Evolutionary conservation across 2,113 vertebrate species (phyloP).

Genomic region (Hipposideros armiger): DNA sequence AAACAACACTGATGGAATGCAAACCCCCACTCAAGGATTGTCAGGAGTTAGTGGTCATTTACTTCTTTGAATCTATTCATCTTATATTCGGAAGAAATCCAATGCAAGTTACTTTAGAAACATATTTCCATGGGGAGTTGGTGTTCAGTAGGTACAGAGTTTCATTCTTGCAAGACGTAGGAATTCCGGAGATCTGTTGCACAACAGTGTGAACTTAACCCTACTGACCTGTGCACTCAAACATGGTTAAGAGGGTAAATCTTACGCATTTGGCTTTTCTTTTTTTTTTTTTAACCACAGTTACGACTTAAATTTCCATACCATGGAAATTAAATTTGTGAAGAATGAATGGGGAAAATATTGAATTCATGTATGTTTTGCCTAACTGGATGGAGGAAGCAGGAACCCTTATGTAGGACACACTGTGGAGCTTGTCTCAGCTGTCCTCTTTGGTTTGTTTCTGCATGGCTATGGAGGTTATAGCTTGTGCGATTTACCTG

Average conservation of each 20-base stretch:
- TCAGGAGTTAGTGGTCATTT: not conserved
- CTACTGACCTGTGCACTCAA: not conserved
- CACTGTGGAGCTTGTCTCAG: not conserved
- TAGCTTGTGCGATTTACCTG: not conserved
- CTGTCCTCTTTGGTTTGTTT: not conserved
- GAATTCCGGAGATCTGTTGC: not conserved
- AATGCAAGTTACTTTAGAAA: slow-evolving; percentile 19
- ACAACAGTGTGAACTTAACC: not conserved
- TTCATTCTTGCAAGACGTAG: not conserved
- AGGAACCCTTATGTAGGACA: not conserved
- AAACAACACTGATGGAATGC: not conserved
- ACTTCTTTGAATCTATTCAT: not conserved
- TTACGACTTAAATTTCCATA: not conserved
- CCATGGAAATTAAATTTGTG: not conserved
- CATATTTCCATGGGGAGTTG: not conserved
- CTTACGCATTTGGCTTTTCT: not conserved
- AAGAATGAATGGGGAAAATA: not conserved
- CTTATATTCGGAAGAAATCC: not conserved
- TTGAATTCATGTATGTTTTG: not conserved
- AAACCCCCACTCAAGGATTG: not conserved
- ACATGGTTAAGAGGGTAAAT: not conserved
- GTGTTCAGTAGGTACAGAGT: not conserved
- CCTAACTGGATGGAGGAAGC: not conserved
- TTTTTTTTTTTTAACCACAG: not conserved
- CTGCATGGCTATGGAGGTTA: not conserved